Evolutionary conservation across 2,888 invertebrate species (phyloP), one percentile per base, ranked within the genome.

Genomic region (Boloria euphrosyne): DNA sequence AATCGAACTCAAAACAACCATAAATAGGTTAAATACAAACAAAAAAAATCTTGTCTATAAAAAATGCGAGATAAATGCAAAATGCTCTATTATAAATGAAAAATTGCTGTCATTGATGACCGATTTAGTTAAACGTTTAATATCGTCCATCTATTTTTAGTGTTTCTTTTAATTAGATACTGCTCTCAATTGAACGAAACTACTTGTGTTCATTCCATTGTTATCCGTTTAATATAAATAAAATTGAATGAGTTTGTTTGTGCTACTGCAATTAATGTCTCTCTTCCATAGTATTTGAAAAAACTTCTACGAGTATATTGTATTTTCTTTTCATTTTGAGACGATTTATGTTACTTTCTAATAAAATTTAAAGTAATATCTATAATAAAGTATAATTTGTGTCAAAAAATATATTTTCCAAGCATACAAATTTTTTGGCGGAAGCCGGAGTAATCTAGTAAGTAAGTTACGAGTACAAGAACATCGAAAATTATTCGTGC

Each of bases 91-190:
- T 38, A 38, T 38, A 38, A 38, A 38, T 10, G 31, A 38, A 10
- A 38, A 38, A 38, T 6, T 38, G 31, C 31, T 38, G 31, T 10
- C 5, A 47, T 47, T 47, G 49, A 17, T 14, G 27, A 14, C n/a
- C 52, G 16, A 53, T 53, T 31, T 7, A 53, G n/a, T 14, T n/a
- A 31, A 53, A 22, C 52, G 52, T 53, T 53, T 53, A 13, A 31
- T 53, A 53, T 53, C 14, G 7, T 10, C 31, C 3, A 50, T 53
- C 52, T 53, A 53, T 53, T 53, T 31, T 53, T 53, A 53, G 52
- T 13, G 5, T 27, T 53, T 27, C 52, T 53, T 53, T 53, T 53
- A 53, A 53, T 53, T 53, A 53, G 52, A 27, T n/a, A 52, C 27
- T n/a, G 52, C n/a, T n/a, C 14, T 27, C 52, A 53, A 53, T 53